Base-by-base conservation (phyloP, 1,140 invertebrate species). In the Drosophila novamexicana region DNA sequence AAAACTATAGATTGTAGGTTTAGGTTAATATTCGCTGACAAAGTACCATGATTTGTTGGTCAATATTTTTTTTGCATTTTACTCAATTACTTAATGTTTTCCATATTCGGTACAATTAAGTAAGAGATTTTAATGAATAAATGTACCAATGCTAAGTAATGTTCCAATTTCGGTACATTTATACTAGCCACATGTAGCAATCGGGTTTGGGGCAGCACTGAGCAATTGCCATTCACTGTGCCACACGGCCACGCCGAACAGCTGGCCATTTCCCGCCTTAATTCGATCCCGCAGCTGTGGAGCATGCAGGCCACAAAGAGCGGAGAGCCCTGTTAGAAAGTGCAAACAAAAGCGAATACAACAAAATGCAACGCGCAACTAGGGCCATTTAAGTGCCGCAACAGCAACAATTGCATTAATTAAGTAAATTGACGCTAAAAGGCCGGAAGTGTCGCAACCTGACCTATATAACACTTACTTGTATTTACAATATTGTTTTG, bases 201-300 rank as follows among this genome's bases (percentile, higher is more conserved):
- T 12, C 5, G 22, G 2, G 22, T 0, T 3, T 22, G 22, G 22
- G 22, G 22, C 22, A 22, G 12, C 6, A 37, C 16, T 32, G 10
- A 44, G 9, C 2, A 32, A 9, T 49, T 58, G 61, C 47, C 53
- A 59, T 69, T 69, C 53, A 36, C 61, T 52, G 34, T 8, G 22
- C 1, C 8, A 8, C 22, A 4, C 36, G 12, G n/a, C 9, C 52
- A 64, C 44, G 45, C 59, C 16, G 6, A 76, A 72, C 74, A 76
- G 74, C 74, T 76, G 74, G 54, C 36, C 53, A 1, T 83, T 86
- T 86, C 83, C 83, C 83, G 83, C 83, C 76, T 74, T 88, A 62
- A 56, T 53, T 63, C 65, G 62, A 73, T 62, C 52, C 36, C 66
- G 74, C 68, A 76, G 74, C 74, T 76, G 74, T 59, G 44, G 39